Conservation (phyloP, 2,888 invertebrate species). For the Pristionchus maxplancki region DNA sequence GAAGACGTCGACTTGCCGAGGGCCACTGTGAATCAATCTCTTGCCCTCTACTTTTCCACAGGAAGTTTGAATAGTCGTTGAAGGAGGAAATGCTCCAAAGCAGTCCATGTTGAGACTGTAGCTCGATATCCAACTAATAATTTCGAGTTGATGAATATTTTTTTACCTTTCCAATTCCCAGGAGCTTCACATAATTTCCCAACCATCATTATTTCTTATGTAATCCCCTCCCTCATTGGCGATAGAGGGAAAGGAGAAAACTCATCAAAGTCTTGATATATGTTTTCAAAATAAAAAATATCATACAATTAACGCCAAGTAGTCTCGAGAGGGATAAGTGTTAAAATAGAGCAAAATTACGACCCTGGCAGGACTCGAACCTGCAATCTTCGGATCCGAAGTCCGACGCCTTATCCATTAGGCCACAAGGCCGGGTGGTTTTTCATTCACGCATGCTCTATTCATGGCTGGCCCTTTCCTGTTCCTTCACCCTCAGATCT, state of each 20-base stretch:
- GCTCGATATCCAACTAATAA: background rate
- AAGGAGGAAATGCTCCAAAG: background rate
- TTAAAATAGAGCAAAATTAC: constrained; percentile 17
- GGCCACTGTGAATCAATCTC: background rate
- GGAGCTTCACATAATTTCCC: background rate
- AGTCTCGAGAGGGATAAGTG: no score
- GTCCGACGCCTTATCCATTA: constrained; percentile 77
- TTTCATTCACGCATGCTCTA: background rate
- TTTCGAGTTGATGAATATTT: background rate
- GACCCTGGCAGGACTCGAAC: constrained; percentile 66
- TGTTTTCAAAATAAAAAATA: background rate
- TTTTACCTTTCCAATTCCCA: background rate
- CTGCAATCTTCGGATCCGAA: constrained; percentile 72
- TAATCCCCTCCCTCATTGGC: background rate
- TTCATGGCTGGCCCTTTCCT: background rate
- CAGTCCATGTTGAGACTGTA: background rate
- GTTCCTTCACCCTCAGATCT: background rate
- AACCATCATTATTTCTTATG: background rate
- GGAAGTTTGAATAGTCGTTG: background rate
- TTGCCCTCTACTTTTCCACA: constrained; percentile 26
- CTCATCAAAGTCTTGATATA: no score
- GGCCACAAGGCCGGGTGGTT: constrained; percentile 70
- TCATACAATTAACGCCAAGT: no score
- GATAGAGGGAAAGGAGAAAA: no score
- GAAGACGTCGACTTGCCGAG: constrained; percentile 26